A percentile compares a stretch with the other conserved stretches of the same genome.
Evolutionary conservation across 2,797 vertebrate species (phyloP).

Genomic region (Thripadectes ignobilis): DNA sequence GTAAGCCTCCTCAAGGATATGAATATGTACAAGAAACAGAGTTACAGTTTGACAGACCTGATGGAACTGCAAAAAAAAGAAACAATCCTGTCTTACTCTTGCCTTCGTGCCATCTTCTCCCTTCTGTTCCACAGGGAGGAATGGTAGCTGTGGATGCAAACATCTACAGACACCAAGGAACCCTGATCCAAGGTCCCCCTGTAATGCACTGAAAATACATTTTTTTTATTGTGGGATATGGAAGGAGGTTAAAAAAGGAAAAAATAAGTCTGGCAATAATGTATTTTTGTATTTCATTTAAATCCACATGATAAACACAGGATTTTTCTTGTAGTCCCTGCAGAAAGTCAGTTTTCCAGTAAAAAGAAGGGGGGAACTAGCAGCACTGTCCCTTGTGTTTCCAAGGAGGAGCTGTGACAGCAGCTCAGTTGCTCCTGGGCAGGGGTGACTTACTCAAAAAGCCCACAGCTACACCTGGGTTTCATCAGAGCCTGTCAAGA

Average conservation of each 20-base stretch:
- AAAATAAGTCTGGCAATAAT: not conserved
- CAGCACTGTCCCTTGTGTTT: not conserved
- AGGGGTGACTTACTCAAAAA: not conserved
- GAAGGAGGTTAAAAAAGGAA: accelerated
- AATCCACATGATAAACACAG: not conserved
- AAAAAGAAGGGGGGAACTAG: not conserved
- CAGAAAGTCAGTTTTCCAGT: not conserved
- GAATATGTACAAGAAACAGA: not conserved
- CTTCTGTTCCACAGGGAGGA: not conserved
- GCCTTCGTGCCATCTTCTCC: not conserved
- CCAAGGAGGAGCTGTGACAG: not conserved
- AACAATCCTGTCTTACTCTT: not conserved
- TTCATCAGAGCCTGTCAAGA: not conserved
- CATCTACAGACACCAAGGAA: not conserved
- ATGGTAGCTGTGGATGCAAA: accelerated
- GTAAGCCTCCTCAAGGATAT: not conserved
- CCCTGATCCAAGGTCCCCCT: not conserved
- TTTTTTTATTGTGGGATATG: not conserved
- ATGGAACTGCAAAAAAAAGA: not conserved
- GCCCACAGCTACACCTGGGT: not conserved
- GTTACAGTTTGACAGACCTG: not conserved
- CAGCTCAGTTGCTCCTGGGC: not conserved
- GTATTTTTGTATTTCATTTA: not conserved
- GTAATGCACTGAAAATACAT: not conserved
- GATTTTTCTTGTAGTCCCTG: not conserved